Evolutionary conservation across 2,113 vertebrate genomes (phyloP).

Genomic region (Xiphorhynchus elegans): DNA sequence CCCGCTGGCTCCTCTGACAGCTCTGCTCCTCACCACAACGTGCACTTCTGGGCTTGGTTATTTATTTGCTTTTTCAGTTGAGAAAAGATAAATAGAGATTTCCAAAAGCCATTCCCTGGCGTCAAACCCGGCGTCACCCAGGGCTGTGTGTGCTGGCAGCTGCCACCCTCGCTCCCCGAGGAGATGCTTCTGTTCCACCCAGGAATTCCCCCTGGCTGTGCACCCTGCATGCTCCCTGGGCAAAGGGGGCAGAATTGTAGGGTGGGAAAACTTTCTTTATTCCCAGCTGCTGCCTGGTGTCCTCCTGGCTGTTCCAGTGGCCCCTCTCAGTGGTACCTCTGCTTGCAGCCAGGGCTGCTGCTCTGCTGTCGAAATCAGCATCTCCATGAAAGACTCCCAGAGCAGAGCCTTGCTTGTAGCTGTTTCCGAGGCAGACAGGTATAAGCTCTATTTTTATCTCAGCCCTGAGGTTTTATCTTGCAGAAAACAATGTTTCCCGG

Average conservation of each 20-base stretch:
- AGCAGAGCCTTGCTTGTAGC: slow-evolving; percentile 68
- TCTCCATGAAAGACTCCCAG: slow-evolving; percentile 62
- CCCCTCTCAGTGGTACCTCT: not conserved
- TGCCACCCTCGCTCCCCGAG: rapidly evolving
- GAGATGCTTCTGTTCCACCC: not conserved
- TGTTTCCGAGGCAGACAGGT: slow-evolving; percentile 67
- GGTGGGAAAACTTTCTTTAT: not conserved
- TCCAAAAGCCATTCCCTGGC: not conserved
- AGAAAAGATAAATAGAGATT: not conserved
- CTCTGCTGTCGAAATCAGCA: not conserved
- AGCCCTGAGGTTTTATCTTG: slow-evolving; percentile 39
- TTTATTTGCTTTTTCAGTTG: not conserved
- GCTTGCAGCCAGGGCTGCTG: not conserved
- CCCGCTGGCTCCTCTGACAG: not conserved
- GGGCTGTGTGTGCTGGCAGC: not conserved
- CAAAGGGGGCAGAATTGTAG: rapidly evolving
- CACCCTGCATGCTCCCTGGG: not conserved
- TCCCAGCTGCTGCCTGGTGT: not conserved
- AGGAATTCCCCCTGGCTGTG: not conserved
- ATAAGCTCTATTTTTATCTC: slow-evolving; percentile 73
- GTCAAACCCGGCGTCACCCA: rapidly evolving
- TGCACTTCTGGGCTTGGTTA: rapidly evolving
- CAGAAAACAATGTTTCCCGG: slow-evolving; percentile 15
- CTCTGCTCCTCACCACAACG: not conserved
- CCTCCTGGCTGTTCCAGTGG: not conserved